Conservation (phyloP, 2,797 vertebrate genomes). For the Oreochromis mossambicus region DNA sequence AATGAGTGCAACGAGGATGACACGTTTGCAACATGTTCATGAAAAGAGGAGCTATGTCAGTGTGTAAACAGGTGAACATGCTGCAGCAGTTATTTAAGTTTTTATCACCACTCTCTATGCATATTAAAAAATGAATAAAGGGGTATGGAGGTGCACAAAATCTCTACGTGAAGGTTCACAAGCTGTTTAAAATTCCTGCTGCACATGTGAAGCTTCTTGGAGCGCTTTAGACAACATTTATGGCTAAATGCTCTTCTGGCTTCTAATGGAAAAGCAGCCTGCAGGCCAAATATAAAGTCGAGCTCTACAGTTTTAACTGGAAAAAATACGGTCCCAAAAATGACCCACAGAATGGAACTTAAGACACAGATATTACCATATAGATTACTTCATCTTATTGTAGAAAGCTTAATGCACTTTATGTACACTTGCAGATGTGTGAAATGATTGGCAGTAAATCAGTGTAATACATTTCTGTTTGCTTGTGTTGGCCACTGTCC, state of each 20-base stretch:
- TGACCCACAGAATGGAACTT: conserved; percentile 51
- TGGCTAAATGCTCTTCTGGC: conserved; percentile 28
- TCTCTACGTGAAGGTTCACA: conserved; percentile 7
- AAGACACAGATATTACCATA: conserved; percentile 50
- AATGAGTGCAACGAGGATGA: not conserved
- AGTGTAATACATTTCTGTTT: conserved; percentile 69
- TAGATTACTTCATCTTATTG: conserved; percentile 70
- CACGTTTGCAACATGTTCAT: not conserved
- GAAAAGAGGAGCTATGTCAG: not conserved
- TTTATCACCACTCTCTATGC: not conserved
- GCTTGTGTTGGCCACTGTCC: conserved; percentile 72
- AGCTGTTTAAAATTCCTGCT: conserved; percentile 24
- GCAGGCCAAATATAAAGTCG: conserved; percentile 54
- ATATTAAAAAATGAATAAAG: not conserved
- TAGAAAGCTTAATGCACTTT: conserved; percentile 54
- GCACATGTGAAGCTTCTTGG: not conserved
- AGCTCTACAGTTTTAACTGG: conserved; percentile 57
- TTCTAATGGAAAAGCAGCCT: conserved; percentile 60
- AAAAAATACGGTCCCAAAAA: conserved; percentile 69
- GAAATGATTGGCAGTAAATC: conserved; percentile 74
- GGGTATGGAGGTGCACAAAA: not conserved
- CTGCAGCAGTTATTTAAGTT: not conserved
- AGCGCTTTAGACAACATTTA: conserved; percentile 44
- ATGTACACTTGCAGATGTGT: conserved; percentile 74
- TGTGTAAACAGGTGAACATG: not conserved